Base-by-base conservation (phyloP, 92 coral and sea anemone species). In the Zoanthus sansibaricus region DNA sequence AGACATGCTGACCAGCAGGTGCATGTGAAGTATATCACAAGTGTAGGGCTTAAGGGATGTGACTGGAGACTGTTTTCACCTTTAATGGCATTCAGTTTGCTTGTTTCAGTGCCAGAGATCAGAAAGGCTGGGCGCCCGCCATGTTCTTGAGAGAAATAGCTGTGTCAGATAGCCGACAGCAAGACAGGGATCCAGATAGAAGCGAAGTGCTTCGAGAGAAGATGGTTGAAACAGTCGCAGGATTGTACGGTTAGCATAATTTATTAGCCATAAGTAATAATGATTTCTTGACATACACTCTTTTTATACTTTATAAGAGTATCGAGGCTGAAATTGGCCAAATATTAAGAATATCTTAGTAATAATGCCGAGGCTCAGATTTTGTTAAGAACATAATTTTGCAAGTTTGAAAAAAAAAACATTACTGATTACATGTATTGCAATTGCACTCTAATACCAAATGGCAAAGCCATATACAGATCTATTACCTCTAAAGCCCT, bases 101-200 rank as follows among this genome's bases (percentile, higher is more conserved):
- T 25, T 45, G 10, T 37, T 17, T 14, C 31, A 96, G 99, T 79
- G 87, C 78, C 62, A 86, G 87, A 30, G 92, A 91, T 1, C 59
- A 84, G 45, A 92, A 90, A 16, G 99, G 99, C 16, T 97, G 97
- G 95, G 95, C 92, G 0, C 99, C 99, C 44, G 87, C 98, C 72
- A 93, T 95, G 93, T 91, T 88, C 78, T 91, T 97, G 55, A 94
- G 91, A 56, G 94, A 91, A 78, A 77, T 95, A 17, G 96, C 90
- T 76, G 76, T 90, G 71, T 88, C 95, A 54, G 87, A 82, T 54
- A 92, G 83, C 9, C 91, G 92, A 48, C 88, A 93, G 76, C 91
- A 82, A 71, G 92, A 82, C 3, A 76, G 89, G 77, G 88, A 86
- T 13, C 79, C 83, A 21, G 87, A 88, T 0, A 67, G 74, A 71